phyloP scores from a whole-genome alignment of 2,113 vertebrate species.

The Megalops atlanticus region DNA sequence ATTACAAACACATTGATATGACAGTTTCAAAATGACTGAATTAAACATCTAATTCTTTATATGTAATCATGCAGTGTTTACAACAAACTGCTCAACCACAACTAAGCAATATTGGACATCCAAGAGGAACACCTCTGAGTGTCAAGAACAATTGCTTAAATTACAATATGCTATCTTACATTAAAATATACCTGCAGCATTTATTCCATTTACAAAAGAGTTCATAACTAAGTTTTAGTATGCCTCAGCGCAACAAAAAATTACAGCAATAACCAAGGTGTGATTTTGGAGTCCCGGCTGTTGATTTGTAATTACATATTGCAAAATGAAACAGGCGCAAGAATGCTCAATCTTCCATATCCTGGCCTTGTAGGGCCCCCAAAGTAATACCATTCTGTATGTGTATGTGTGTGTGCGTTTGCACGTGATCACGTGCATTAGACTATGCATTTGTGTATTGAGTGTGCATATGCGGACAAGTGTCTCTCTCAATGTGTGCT shows the following conservation, averaged over 20 bases:
- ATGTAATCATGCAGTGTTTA: background rate
- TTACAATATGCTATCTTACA: no score
- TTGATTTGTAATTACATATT: background rate
- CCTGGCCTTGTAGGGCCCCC: background rate
- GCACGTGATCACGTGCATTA: no score
- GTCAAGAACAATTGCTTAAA: background rate
- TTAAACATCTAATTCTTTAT: background rate
- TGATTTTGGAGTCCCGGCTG: slow-evolving; percentile 1
- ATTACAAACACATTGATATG: background rate
- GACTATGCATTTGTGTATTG: no score
- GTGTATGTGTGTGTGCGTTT: background rate
- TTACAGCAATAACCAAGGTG: background rate
- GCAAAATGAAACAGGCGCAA: background rate
- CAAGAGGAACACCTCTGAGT: background rate
- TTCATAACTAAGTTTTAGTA: background rate
- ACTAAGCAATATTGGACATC: background rate
- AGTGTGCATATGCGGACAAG: background rate
- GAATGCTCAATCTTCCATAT: no score
- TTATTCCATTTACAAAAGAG: background rate
- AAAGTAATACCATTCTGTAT: background rate
- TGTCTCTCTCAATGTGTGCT: background rate
- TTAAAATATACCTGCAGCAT: no score
- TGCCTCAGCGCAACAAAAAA: background rate
- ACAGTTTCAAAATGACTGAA: background rate
- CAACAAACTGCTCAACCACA: background rate